Evolutionary conservation across 2,888 invertebrate species (phyloP).

Genomic region (Congeria kusceri): DNA sequence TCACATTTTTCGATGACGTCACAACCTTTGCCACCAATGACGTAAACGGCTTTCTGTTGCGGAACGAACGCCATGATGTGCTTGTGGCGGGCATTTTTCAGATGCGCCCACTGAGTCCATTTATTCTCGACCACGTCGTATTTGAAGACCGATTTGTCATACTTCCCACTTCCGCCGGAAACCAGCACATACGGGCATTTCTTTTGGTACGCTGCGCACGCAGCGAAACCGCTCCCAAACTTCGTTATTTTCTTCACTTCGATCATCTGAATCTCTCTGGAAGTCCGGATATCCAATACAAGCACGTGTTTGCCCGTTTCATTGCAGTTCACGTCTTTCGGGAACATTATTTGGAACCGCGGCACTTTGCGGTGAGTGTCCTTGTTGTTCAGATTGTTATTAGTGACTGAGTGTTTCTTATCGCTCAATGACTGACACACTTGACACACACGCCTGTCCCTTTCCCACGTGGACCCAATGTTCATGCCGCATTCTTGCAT

Average conservation of each 20-base stretch:
- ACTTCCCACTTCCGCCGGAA: slow-evolving; percentile 41
- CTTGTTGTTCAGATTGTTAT: background rate
- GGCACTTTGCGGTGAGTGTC: background rate
- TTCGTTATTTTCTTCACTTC: slow-evolving; percentile 24
- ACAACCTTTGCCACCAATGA: slow-evolving; percentile 35
- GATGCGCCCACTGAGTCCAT: slow-evolving; percentile 18
- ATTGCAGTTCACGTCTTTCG: background rate
- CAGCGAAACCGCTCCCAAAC: slow-evolving; percentile 24
- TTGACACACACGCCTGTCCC: slow-evolving; percentile 3
- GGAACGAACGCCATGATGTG: slow-evolving; percentile 28
- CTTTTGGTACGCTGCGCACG: slow-evolving; percentile 20
- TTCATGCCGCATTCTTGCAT: background rate
- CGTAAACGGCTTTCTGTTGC: slow-evolving; percentile 11
- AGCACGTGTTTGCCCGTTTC: slow-evolving; percentile 5
- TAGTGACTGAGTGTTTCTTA: background rate
- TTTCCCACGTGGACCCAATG: background rate
- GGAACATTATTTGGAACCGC: slow-evolving; percentile 22
- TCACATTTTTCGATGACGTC: slow-evolving; percentile 25
- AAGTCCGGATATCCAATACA: slow-evolving; percentile 25
- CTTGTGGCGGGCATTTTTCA: slow-evolving; percentile 15
- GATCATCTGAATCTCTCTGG: slow-evolving; percentile 18
- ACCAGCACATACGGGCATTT: slow-evolving; percentile 42
- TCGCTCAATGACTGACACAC: background rate
- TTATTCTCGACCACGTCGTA: slow-evolving; percentile 47
- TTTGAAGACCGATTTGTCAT: slow-evolving; percentile 5